A percentile compares a stretch with the other conserved stretches of the same genome.
Conservation (phyloP, 1,140 invertebrate genomes). For the Apis mellifera region Amel_HAv3.1 CM009944.2:1158001-1158500, state of each 20-base stretch:
- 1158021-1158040: too few species aligned
- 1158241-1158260: neutral
- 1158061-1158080: too few species aligned
- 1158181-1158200: neutral
- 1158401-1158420: neutral
- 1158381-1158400: neutral
- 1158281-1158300: neutral
- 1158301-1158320: neutral
- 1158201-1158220: neutral
- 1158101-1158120: too few species aligned
- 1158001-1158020: too few species aligned
- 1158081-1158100: too few species aligned
- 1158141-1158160: neutral
- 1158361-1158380: neutral
- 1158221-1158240: neutral
- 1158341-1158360: slow-evolving; percentile 19
- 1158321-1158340: slow-evolving; percentile 22
- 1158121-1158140: too few species aligned
- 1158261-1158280: neutral
- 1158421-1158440: neutral
- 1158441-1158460: neutral
- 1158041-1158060: too few species aligned
- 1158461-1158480: slow-evolving; percentile 8
- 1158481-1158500: slow-evolving; percentile 8
- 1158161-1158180: too few species aligned